Conservation (phyloP, 2,797 vertebrate species). For the Tenualosa ilisha region DNA sequence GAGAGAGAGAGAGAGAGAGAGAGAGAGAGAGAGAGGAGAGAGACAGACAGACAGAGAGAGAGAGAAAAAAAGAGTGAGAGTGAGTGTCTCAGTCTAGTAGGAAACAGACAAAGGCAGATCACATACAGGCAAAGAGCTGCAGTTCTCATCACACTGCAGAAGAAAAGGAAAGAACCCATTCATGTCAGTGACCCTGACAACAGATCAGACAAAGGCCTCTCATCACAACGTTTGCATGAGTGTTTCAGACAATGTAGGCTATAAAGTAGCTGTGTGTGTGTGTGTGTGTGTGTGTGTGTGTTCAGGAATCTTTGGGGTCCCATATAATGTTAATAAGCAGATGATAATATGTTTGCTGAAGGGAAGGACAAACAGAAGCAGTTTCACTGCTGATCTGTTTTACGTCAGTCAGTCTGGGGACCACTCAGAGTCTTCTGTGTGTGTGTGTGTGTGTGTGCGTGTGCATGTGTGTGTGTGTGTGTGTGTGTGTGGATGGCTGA, state of each 20-base stretch:
- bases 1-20: not conserved
- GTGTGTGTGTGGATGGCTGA: not conserved
- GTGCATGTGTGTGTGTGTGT: constrained; percentile 1
- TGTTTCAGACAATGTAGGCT: not conserved
- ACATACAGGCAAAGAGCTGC: not conserved
- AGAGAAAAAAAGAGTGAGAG: not conserved
- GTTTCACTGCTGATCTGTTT: too few relatives aligned
- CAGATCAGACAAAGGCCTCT: not conserved
- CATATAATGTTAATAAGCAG: not conserved
- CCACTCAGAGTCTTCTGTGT: too few relatives aligned
- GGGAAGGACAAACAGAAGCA: too few relatives aligned
- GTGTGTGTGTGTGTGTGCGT: constrained; percentile 13
- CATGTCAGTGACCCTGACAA: not conserved
- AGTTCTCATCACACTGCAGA: too few relatives aligned
- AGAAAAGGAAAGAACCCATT: too few relatives aligned
- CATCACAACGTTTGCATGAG: not conserved
- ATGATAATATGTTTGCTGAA: not conserved
- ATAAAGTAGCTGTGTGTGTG: not conserved
- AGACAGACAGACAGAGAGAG: too few relatives aligned
- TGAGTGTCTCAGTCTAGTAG: not conserved
- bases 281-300: not conserved
- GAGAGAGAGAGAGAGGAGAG: too few relatives aligned
- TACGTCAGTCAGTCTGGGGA: not conserved
- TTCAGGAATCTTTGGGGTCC: not conserved
- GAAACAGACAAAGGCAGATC: not conserved